Evolutionary conservation across 2,797 vertebrate genomes (phyloP), one percentile per base, ranked within the genome.

Genomic region (Allobates femoralis): DNA sequence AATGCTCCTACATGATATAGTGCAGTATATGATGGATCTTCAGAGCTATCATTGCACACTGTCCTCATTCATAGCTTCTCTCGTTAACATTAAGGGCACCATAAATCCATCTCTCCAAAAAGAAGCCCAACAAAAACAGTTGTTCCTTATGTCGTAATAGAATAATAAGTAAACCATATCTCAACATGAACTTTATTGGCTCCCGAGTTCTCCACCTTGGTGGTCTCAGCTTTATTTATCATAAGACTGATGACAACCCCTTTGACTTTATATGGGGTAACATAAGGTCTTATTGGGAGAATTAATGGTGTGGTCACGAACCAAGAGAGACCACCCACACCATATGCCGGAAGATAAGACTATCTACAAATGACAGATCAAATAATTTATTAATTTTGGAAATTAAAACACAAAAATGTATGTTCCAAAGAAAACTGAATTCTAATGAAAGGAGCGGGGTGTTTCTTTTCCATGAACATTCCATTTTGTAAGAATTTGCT

Each of bases 371-470:
- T 78, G 53, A 67, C 60, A 83, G 60, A 60, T 87, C 30, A 58
- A 51, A 80, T 71, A 41, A 41, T 74, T 86, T 69, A 81, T 50
- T 64, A 66, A n/a, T 18, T 62, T 46, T 6, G 67, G 18, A 51
- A 67, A 53, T 50, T 58, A 64, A 23, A 28, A 56, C 41, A 23
- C 34, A 50, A 50, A 50, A 71, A 71, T 23, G 3, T 41, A 71
- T 64, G 66, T 66, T 50, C 81, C 86, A 87, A 71, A 78, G 46
- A 51, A 87, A 87, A 80, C 77, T 74, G 34, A 84, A 18, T 74
- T 28, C 46, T 34, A 67, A 73, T 64, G 15, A 79, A 74, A 21
- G n/a, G 50, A 16, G 30, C 23, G 46, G 46, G 41, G 66, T 21
- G 34, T 16, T 71, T 73, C 46, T 73, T 74, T 71, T 41, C 3